Percentiles rank a stretch among this genome's conserved stretches.
phyloP scores from a whole-genome alignment of 1,140 invertebrate genomes.

The Oryctes rhinoceros region DNA sequence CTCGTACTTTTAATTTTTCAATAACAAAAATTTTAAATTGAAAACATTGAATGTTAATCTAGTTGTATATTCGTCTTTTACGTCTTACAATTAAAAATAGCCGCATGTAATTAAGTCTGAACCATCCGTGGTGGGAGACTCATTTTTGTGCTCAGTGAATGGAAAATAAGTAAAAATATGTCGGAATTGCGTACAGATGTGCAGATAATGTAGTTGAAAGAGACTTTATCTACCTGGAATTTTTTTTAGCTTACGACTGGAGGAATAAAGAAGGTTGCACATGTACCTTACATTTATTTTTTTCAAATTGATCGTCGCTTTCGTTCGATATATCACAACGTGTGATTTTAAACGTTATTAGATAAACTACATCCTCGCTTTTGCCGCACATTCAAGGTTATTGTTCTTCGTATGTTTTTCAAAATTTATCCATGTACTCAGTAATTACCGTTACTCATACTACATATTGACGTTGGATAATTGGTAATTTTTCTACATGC shows the following conservation, averaged over 20 bases:
- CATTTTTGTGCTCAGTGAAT: constrained; percentile 28
- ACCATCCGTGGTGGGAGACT: background rate
- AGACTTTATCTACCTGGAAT: background rate
- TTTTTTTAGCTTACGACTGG: background rate
- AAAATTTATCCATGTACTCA: background rate
- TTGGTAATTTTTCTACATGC: background rate
- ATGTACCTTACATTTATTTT: too few relatives aligned
- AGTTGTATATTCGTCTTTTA: background rate
- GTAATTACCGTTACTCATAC: background rate
- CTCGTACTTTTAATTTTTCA: background rate
- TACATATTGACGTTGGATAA: background rate
- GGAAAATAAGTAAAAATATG: constrained; percentile 11
- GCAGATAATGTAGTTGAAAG: background rate
- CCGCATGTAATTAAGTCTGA: constrained; percentile 16
- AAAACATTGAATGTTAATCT: background rate
- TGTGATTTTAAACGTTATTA: background rate
- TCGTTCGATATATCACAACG: too few relatives aligned
- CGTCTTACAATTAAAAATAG: constrained; percentile 14
- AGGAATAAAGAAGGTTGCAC: background rate
- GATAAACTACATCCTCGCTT: background rate
- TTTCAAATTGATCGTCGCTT: too few relatives aligned
- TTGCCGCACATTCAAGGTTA: background rate
- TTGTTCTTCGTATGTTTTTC: background rate
- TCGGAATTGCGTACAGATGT: background rate
- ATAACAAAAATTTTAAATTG: background rate